Percentiles rank a stretch among this genome's conserved stretches.
phyloP scores from a whole-genome alignment of 2,888 invertebrate genomes.

The Clistopyga incitator region DNA sequence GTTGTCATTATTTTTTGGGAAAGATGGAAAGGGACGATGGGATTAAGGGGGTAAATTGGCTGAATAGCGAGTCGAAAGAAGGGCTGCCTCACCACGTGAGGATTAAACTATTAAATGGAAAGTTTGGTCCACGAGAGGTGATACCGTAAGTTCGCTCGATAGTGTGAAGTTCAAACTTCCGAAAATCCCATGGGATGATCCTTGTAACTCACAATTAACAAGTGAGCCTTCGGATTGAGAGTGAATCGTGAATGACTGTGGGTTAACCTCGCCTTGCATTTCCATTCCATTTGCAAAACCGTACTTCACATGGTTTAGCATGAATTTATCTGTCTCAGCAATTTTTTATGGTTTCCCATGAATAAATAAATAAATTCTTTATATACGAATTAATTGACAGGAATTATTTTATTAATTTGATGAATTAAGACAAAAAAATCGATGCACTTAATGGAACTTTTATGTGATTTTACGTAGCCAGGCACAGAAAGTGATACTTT shows the following conservation, averaged over 20 bases:
- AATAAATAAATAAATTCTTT: too few species aligned
- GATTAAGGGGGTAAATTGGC: slow-evolving; percentile 20
- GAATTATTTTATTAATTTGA: not conserved
- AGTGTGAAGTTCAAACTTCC: slow-evolving; percentile 67
- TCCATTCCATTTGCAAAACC: slow-evolving; percentile 3
- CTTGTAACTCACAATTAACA: slow-evolving; percentile 78
- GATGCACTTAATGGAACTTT: not conserved
- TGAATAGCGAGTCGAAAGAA: slow-evolving; percentile 8
- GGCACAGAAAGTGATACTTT: not conserved
- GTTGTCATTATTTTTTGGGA: too few species aligned
- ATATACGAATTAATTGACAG: not conserved
- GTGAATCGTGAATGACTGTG: slow-evolving; percentile 30
- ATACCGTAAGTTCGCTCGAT: slow-evolving; percentile 67
- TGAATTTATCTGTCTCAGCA: not conserved
- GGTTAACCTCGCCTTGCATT: slow-evolving; percentile 16
- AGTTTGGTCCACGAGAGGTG: slow-evolving; percentile 40
- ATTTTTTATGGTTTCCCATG: too few species aligned
- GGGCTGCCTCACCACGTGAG: slow-evolving; percentile 56
- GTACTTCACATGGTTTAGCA: not conserved
- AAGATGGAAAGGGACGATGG: slow-evolving; percentile 6
- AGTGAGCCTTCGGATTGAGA: slow-evolving; percentile 56
- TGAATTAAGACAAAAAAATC: not conserved
- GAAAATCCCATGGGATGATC: slow-evolving; percentile 70
- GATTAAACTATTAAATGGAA: slow-evolving; percentile 57
- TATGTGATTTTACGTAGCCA: not conserved